Evolutionary conservation across 2,888 invertebrate genomes (phyloP), one percentile per base, ranked within the genome.

Genomic region (Ennomos fuscantarius): DNA sequence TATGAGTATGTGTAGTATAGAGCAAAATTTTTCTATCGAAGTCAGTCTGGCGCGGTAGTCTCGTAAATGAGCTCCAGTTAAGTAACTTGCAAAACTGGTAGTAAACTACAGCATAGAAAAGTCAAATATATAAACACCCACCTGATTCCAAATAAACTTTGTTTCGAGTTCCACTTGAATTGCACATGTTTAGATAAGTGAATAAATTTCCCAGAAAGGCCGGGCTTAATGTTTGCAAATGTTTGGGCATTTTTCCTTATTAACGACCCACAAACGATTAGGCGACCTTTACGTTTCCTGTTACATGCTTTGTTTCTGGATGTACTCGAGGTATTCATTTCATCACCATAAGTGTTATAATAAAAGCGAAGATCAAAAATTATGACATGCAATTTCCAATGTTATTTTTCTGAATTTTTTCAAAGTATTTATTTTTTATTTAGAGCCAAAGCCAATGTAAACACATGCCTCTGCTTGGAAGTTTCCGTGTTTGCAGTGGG

Each of bases 191-290:
- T 56, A 60, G 60, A 60, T 60, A 60, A 60, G 60, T 56, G 44
- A 54, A 61, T 61, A 62, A 60, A 61, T 62, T 60, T 58, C 55
- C 55, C 60, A 41, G 47, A 56, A 65, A 63, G 58, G 63, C 47
- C 63, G 49, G 43, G 33, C 53, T 49, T 56, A 60, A 60, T 60
- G 53, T 62, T 62, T 60, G 60, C 56, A 53, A 59, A 61, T 60
- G 56, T 61, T 60, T 55, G 60, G 59, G 51, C 55, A 63, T 62
- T 62, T 65, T 64, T 67, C 65, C 60, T 65, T 65, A 65, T 62
- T 60, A 62, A 62, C 55, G 60, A 60, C 62, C 63, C 67, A 56
- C 59, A 55, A 67, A 60, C 65, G 60, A 63, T 67, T 67, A 65
- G 62, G 58, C 56, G 60, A 63, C 65, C 60, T 65, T 67, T 63